phyloP scores from a whole-genome alignment of 2,888 invertebrate species.

The Linnaemya tessellans region DNA sequence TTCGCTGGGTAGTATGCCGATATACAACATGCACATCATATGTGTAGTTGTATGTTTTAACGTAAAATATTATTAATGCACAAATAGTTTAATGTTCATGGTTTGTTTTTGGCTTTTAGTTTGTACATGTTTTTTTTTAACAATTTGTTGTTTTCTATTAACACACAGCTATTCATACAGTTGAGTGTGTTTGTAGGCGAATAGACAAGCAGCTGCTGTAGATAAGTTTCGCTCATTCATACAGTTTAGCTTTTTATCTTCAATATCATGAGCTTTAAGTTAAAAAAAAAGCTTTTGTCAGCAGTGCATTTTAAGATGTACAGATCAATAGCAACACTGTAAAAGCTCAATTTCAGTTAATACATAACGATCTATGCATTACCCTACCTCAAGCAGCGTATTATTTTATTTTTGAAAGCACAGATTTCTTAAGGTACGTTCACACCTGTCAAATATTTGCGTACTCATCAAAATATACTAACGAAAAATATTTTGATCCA shows the following conservation, averaged over 20 bases:
- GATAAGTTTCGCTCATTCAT: slow-evolving; percentile 32
- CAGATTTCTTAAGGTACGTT: too few species aligned
- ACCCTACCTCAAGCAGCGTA: background rate
- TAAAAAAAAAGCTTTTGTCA: slow-evolving; percentile 42
- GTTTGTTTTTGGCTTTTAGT: slow-evolving; percentile 35
- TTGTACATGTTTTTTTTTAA: slow-evolving; percentile 25
- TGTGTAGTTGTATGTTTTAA: slow-evolving; percentile 1
- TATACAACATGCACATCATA: too few species aligned
- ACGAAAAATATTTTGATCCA: too few species aligned
- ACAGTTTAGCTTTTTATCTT: slow-evolving; percentile 37
- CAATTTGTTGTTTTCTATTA: slow-evolving; percentile 20
- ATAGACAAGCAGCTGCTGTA: slow-evolving; percentile 32
- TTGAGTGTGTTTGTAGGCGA: background rate
- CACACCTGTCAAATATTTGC: too few species aligned
- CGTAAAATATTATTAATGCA: slow-evolving; percentile 41
- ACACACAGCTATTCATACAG: background rate
- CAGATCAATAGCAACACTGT: slow-evolving; percentile 26
- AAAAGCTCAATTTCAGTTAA: background rate
- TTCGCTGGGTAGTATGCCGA: too few species aligned
- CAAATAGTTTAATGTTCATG: slow-evolving; percentile 55
- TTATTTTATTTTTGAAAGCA: too few species aligned
- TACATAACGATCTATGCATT: background rate
- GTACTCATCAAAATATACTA: too few species aligned
- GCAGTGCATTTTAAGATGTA: slow-evolving; percentile 44
- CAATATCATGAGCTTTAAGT: slow-evolving; percentile 31